Base-by-base conservation (phyloP, 2,797 vertebrate species). In the Stomatorhinus walkeri region DNA sequence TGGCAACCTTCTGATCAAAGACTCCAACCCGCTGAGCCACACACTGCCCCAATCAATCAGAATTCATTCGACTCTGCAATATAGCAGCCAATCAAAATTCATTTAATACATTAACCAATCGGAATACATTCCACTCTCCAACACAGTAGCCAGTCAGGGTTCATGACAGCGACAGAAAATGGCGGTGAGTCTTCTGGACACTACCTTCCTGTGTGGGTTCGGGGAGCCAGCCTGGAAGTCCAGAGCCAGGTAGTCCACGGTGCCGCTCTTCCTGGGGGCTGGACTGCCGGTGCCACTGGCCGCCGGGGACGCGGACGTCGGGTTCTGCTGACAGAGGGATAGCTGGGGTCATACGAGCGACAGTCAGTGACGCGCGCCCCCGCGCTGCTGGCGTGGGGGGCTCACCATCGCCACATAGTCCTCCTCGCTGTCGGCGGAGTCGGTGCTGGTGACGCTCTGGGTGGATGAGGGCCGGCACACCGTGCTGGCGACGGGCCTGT, bases 371-470 rank as follows among this genome's bases (percentile, higher is more conserved):
- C 0, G 2, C 40, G 1, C 19, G 40, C 6, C 36, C 19, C 76
- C 7, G 40, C 1, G 19, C 76, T 1, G 76, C 16, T 4, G 36
- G 46, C n/a, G 24, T 8, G 49, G 91, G 89, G 90, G 87, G 91
- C 96, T 96, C 93, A 99, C 98, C 98, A 99, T 99, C 0, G 98
- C 96, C 93, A 99, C 98, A 3, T 99, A 99, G 93, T 99, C 99
- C 94, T 99, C 98, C 91, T 99, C 98, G 0, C 98, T 99, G 95
- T 99, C 98, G 91, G 97, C 98, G 0, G 98, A 99, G 95, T 99
- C 98, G 0, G 98, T 99, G 97, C 98, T 99, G 96, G 98, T 99
- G 96, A 99, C 97, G 95, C 98, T 99, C 94, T 99, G 98, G 28
- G 98, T 98, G 91, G 98, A 99, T 94, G 98, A 96, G 81, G 98